Base-by-base conservation (phyloP, 2,113 vertebrate species). In the Mobula hypostoma region DNA sequence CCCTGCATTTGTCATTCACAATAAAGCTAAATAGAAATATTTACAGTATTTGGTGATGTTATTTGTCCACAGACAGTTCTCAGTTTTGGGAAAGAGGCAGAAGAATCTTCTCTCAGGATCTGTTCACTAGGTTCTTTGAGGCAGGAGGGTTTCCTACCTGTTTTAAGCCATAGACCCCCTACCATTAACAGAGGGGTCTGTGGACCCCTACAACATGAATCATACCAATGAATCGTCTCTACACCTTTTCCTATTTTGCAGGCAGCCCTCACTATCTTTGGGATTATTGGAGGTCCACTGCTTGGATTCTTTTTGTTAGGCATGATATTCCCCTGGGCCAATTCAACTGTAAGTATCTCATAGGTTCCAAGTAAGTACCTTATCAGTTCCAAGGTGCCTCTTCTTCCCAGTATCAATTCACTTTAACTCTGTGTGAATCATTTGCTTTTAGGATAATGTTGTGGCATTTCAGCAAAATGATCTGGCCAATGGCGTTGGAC, bases 201-300 rank as follows among this genome's bases (percentile, higher is more conserved):
- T 48, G 48, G 48, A 48, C 48, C 48, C 48, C 48, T 48, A 4
- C 48, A 7, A 56, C 15, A 32, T 2, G n/a, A 63, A 66, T 48
- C 48, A 61, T 61, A 88, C 58, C n/a, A 29, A 66, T 36, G 17
- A 74, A 93, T 48, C 36, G 21, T 17, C 63, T 36, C 63, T 36
- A 15, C 36, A 70, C 15, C 70, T 93, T 88, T 21, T 40, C 95
- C 95, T 74, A 94, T 91, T 96, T 96, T 90, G 95, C 68, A 99
- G 98, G 98, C 98, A 68, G 98, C 98, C 0, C 96, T 99, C 95
- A 98, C 98, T 94, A 97, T 99, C 96, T 99, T 99, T 96, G 99
- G 99, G 74, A 98, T 99, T 97, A 95, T 99, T 70, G 98, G 98
- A 79, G 98, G 98, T 32, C 98, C 99, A 63, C 98, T 99, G 92